A percentile compares a stretch with the other conserved stretches of the same genome.
phyloP scores from a whole-genome alignment of 2,113 vertebrate genomes.

The Balaeniceps rex region DNA sequence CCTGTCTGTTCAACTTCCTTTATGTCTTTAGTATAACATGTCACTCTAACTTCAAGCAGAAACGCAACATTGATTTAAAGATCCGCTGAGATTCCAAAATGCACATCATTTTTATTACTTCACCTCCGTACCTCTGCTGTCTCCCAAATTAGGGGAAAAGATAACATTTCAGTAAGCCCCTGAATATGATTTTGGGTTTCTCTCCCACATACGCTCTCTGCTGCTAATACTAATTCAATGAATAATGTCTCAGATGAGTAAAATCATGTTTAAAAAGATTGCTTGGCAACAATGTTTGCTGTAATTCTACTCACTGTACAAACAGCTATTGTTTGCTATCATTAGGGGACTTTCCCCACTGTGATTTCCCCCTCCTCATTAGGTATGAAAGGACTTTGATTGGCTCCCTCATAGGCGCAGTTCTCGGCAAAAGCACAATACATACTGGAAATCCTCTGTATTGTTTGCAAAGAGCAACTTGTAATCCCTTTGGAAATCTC shows the following conservation, averaged over 20 bases:
- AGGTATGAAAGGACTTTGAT: background rate
- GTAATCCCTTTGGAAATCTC: slow-evolving; percentile 63
- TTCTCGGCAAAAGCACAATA: slow-evolving; percentile 9
- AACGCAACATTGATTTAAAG: background rate
- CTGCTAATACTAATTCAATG: background rate
- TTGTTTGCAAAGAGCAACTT: slow-evolving; percentile 52
- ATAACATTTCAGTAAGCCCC: background rate
- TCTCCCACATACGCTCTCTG: fast-evolving
- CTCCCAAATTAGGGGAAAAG: background rate
- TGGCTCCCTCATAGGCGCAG: slow-evolving; percentile 2
- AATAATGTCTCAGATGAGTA: background rate
- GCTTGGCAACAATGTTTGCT: background rate
- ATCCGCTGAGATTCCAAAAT: background rate
- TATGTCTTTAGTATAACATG: background rate
- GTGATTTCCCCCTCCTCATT: background rate
- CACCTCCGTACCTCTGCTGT: background rate
- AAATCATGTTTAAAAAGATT: background rate
- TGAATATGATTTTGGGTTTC: background rate
- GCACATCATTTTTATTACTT: background rate
- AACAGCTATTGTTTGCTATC: slow-evolving; percentile 38
- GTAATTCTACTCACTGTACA: background rate
- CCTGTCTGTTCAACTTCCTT: background rate
- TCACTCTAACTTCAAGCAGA: background rate
- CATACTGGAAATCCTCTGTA: slow-evolving; percentile 59
- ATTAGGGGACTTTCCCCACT: slow-evolving; percentile 37